These are phyloP conservation scores for Carcina quercana DNA, from an alignment of 2,888 invertebrate genomes.

Conservation along the genomic window DNA sequence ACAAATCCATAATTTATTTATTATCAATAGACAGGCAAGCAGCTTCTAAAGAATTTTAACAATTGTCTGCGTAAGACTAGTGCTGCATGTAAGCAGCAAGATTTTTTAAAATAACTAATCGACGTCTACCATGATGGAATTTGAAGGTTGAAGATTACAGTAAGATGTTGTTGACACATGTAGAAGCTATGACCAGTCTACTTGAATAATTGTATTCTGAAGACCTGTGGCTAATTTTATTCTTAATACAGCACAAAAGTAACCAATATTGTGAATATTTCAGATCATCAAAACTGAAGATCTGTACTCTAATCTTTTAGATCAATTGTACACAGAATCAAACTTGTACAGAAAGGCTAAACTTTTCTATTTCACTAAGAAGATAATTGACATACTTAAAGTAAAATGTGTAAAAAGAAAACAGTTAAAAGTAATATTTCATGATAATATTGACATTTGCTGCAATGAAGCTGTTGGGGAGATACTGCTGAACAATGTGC, in stretches of 20 bases:
- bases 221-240: not conserved
- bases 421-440: slow-evolving; percentile 37
- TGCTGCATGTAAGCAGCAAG: too few relatives aligned
- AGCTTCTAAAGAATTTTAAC: not conserved
- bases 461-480: slow-evolving; percentile 39
- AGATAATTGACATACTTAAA: slow-evolving; percentile 39
- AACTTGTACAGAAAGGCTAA: slow-evolving; percentile 49
- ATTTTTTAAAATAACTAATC: not conserved
- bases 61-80: not conserved
- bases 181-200: not conserved
- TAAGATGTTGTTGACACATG: not conserved
- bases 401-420: slow-evolving; percentile 42
- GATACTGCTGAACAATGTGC: slow-evolving; percentile 37
- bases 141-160: not conserved
- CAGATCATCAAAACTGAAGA: slow-evolving; percentile 44
- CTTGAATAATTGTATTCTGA: not conserved
- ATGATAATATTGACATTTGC: slow-evolving; percentile 47
- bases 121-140: not conserved
- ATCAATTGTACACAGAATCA: slow-evolving; percentile 44
- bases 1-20: not conserved
- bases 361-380: slow-evolving; percentile 37
- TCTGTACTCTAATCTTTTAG: slow-evolving; percentile 33
- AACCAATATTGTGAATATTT: too few relatives aligned
- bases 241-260: too few relatives aligned
- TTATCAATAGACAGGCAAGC: not conserved